phyloP scores from a whole-genome alignment of 2,888 invertebrate genomes.

The Blastobasis adustella region DNA sequence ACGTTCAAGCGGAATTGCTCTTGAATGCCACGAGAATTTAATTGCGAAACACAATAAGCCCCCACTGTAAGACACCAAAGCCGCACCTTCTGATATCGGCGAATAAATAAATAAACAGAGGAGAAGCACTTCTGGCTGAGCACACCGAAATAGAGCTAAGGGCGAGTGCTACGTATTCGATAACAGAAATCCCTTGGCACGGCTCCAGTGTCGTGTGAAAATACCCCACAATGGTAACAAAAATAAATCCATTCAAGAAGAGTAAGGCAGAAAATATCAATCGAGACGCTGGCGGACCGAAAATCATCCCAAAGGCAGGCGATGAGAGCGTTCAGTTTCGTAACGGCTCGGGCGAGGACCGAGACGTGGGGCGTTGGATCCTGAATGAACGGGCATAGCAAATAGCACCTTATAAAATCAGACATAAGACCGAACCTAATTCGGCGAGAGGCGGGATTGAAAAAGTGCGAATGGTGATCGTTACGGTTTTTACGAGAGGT shows the following conservation, averaged over 20 bases:
- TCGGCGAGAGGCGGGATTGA: constrained; percentile 13
- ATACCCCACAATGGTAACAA: constrained; percentile 53
- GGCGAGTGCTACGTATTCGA: constrained; percentile 13
- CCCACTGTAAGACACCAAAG: too few relatives aligned
- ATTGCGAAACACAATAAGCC: too few relatives aligned
- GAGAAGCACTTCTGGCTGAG: too few relatives aligned
- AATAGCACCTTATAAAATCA: neutral
- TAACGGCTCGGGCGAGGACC: neutral
- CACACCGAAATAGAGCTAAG: too few relatives aligned
- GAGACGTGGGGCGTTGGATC: neutral
- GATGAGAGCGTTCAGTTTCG: constrained; percentile 15
- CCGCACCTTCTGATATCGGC: too few relatives aligned
- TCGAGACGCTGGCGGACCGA: constrained; percentile 19
- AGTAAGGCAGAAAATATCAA: constrained; percentile 48
- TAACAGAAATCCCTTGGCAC: constrained; percentile 53
- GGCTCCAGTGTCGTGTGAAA: constrained; percentile 45
- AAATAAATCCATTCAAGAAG: constrained; percentile 66
- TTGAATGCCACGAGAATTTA: too few relatives aligned
- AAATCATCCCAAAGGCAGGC: constrained; percentile 23
- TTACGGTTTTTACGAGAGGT: constrained; percentile 44
- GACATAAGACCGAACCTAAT: neutral
- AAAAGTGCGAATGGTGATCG: constrained; percentile 31
- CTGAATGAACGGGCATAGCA: neutral
- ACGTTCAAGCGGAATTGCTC: too few relatives aligned
- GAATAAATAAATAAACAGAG: too few relatives aligned